Percentiles rank a stretch among this genome's conserved stretches.
Conservation (phyloP, 2,797 vertebrate genomes). For the Limnodromus scolopaceus region DNA sequence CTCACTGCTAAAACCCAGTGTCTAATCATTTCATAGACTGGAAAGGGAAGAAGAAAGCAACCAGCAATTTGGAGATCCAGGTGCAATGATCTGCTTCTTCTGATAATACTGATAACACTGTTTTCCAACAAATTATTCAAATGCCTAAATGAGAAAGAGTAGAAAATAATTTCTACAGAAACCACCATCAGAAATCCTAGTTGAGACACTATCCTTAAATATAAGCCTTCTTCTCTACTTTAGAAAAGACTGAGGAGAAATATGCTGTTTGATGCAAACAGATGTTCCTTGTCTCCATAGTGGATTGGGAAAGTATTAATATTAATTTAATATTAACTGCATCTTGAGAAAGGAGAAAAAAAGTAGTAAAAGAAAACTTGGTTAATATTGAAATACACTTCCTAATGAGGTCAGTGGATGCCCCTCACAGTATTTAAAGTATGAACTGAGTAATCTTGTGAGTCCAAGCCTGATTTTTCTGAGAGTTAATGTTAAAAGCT, state of each 20-base stretch:
- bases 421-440: not conserved
- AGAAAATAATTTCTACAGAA: not conserved
- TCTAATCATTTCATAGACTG: not conserved
- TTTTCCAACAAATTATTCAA: not conserved
- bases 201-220: not conserved
- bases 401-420: not conserved
- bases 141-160: not conserved
- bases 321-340: not conserved
- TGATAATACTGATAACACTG: not conserved
- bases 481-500: not conserved
- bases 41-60: not conserved
- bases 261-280: not conserved
- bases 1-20: not conserved
- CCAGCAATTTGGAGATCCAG: not conserved
- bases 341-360: not conserved
- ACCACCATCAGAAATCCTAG: not conserved
- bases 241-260: not conserved
- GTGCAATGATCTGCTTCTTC: not conserved
- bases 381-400: not conserved
- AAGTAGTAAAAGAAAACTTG: not conserved
- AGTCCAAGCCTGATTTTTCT: not conserved
- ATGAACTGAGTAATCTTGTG: not conserved
- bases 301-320: not conserved
- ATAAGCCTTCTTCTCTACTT: not conserved
- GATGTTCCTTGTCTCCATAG: not conserved